phyloP scores from a whole-genome alignment of 2,113 vertebrate species.

The Megaleporinus macrocephalus region DNA sequence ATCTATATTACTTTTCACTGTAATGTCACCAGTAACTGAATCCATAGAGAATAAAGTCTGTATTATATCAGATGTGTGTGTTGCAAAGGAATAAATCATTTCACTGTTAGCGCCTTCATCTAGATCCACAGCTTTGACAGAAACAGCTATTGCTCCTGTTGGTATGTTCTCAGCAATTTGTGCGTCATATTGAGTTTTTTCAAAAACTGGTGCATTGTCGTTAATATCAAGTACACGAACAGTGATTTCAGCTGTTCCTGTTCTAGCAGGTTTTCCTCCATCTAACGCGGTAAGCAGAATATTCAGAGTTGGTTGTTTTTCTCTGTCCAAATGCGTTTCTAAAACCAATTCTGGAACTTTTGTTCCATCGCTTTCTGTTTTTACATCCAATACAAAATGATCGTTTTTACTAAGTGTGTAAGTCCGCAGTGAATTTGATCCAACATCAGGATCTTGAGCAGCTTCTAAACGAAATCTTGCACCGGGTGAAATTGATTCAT shows the following conservation, averaged over 20 bases:
- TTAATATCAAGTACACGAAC: conserved; percentile 78
- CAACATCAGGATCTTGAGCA: conserved; percentile 75
- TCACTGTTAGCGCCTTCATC: conserved; percentile 77
- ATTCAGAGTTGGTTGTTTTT: conserved; percentile 73
- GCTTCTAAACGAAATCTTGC: conserved; percentile 75
- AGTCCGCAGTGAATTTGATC: conserved; percentile 70
- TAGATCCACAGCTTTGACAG: conserved; percentile 76
- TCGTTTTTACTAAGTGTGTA: conserved; percentile 73
- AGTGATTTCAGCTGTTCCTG: conserved; percentile 65
- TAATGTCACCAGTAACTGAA: conserved; percentile 62
- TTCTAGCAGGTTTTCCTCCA: conserved; percentile 65
- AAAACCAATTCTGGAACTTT: conserved; percentile 71
- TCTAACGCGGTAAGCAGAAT: conserved; percentile 69
- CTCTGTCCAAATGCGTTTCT: conserved; percentile 72
- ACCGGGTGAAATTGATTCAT: conserved; percentile 76
- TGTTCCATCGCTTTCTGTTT: conserved; percentile 65
- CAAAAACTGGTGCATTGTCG: conserved; percentile 86
- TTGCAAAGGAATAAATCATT: conserved; percentile 71
- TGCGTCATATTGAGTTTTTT: conserved; percentile 80
- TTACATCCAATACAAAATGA: conserved; percentile 71
- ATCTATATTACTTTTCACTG: conserved; percentile 67
- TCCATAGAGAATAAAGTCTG: conserved; percentile 66
- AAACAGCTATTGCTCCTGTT: conserved; percentile 74
- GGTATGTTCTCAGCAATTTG: conserved; percentile 79
- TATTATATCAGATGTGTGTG: conserved; percentile 65